A percentile compares a stretch with the other conserved stretches of the same genome.
Evolutionary conservation across 2,888 invertebrate species (phyloP).

Genomic region (Drosophila lacicola): DNA sequence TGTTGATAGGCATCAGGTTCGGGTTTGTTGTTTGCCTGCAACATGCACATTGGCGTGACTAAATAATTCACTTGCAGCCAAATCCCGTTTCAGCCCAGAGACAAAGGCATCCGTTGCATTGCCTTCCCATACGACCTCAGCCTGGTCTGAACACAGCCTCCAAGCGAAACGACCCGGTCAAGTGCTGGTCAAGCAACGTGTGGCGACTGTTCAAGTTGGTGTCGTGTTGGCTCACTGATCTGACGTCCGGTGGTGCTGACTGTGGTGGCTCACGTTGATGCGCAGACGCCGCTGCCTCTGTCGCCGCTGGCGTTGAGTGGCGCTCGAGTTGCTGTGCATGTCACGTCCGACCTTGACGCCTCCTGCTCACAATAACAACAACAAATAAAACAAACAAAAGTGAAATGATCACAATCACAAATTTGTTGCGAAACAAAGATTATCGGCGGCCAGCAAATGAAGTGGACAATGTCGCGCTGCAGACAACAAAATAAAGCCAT

Average conservation of each 20-base stretch:
- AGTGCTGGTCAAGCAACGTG: slow-evolving; percentile 41
- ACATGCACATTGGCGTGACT: slow-evolving; percentile 70
- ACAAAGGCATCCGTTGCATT: slow-evolving; percentile 29
- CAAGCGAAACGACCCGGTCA: slow-evolving; percentile 35
- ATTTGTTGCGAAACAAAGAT: slow-evolving; percentile 51
- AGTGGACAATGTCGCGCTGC: slow-evolving; percentile 25
- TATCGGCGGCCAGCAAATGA: slow-evolving; percentile 28
- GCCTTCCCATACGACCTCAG: slow-evolving; percentile 4
- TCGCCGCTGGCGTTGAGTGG: slow-evolving; percentile 39
- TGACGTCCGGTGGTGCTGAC: slow-evolving; percentile 25
- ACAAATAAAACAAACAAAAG: slow-evolving; percentile 7
- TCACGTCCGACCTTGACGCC: slow-evolving; percentile 68
- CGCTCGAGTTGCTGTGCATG: slow-evolving; percentile 68
- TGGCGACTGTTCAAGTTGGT: slow-evolving; percentile 28
- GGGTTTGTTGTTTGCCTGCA: slow-evolving; percentile 40
- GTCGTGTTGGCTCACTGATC: slow-evolving; percentile 22
- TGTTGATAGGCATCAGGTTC: slow-evolving; percentile 57
- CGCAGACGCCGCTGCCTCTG: slow-evolving; percentile 27
- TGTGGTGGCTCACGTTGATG: slow-evolving; percentile 42
- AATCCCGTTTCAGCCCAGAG: slow-evolving; percentile 33
- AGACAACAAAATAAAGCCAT: slow-evolving; percentile 40
- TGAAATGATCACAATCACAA: slow-evolving; percentile 31
- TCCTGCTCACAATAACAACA: slow-evolving; percentile 37
- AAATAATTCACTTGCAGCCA: slow-evolving; percentile 44
- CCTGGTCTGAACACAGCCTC: slow-evolving; percentile 7